Percentiles rank a stretch among this genome's conserved stretches.
Conservation (phyloP, 2,113 vertebrate genomes). For the Manacus vitellinus region DNA sequence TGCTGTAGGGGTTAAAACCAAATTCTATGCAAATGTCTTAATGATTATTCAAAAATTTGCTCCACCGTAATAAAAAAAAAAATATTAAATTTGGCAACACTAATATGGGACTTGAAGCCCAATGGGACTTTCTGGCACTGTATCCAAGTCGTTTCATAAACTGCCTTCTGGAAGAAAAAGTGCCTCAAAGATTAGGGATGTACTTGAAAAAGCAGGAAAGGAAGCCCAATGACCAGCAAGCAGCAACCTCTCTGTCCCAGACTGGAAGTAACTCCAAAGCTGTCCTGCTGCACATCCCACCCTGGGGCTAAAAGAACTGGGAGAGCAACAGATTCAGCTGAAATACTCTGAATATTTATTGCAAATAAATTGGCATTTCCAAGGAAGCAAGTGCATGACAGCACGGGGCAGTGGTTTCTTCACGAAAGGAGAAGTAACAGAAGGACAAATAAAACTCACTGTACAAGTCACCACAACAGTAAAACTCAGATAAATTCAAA, state of each 20-base stretch:
- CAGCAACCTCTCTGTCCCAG: background rate
- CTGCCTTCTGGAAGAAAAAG: slow-evolving; percentile 8
- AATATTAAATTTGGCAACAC: background rate
- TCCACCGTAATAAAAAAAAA: background rate
- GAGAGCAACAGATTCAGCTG: background rate
- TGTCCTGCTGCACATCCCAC: background rate
- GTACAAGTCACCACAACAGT: background rate
- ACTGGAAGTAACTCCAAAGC: background rate
- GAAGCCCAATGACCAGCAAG: background rate
- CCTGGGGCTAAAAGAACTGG: background rate
- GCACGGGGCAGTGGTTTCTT: background rate
- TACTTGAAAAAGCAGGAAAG: background rate
- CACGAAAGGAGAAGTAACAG: background rate
- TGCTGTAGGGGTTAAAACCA: background rate
- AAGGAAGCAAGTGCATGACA: background rate
- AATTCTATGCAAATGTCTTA: background rate
- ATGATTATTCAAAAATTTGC: slow-evolving; percentile 11
- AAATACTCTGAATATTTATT: background rate
- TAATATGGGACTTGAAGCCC: slow-evolving; percentile 1
- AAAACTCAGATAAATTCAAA: background rate
- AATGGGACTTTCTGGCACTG: slow-evolving; percentile 19
- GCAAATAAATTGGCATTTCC: background rate
- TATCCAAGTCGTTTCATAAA: background rate
- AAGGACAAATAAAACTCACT: background rate
- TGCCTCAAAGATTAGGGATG: background rate